phyloP scores from a whole-genome alignment of 2,888 invertebrate species.

The Cosmia trapezina region DNA sequence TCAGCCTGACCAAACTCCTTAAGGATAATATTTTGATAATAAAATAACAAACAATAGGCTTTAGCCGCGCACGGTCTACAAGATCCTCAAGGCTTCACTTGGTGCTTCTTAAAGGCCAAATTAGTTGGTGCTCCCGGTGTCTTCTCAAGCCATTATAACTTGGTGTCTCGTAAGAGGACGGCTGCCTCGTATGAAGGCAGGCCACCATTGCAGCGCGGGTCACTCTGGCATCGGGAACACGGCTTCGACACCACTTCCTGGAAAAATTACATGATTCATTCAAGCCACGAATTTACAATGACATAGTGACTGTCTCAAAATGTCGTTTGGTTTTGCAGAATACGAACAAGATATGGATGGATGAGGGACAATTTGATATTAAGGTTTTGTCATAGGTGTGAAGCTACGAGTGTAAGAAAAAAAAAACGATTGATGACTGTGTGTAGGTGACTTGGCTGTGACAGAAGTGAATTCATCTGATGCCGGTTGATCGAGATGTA shows the following conservation, averaged over 20 bases:
- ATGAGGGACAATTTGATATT: too few relatives aligned
- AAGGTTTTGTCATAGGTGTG: not conserved
- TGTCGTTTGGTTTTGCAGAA: not conserved
- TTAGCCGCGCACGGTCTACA: conserved; percentile 2
- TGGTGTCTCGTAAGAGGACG: conserved; percentile 87
- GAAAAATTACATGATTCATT: conserved; percentile 51
- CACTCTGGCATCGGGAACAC: conserved; percentile 73
- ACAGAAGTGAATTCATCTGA: not conserved
- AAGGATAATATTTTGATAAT: conserved; percentile 8
- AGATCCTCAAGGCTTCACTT: conserved; percentile 40
- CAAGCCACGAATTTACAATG: not conserved
- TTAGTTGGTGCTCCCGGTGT: conserved; percentile 12
- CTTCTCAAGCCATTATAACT: conserved; percentile 77
- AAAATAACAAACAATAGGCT: conserved; percentile 16
- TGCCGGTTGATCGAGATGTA: not conserved
- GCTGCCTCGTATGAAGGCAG: conserved; percentile 93
- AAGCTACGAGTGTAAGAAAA: not conserved
- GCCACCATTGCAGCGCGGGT: conserved; percentile 77
- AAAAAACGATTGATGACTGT: not conserved
- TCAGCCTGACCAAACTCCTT: not conserved
- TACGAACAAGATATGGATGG: not conserved
- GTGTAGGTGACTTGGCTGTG: not conserved
- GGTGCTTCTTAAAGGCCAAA: conserved; percentile 50
- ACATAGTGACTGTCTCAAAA: not conserved
- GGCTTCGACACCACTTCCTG: conserved; percentile 82